phyloP scores from a whole-genome alignment of 2,888 invertebrate species.

The Cheilosia soror region DNA sequence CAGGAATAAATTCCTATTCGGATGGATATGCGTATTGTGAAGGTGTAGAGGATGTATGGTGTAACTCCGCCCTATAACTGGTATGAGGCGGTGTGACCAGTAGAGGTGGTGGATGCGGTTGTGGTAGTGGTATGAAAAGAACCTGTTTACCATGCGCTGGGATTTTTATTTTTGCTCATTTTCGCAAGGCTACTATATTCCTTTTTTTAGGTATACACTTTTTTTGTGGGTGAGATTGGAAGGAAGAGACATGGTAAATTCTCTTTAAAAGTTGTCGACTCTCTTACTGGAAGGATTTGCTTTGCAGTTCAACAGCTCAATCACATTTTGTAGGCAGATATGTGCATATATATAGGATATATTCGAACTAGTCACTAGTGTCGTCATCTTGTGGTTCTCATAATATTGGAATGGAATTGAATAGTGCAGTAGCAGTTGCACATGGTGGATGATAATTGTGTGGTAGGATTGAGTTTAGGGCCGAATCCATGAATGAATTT shows the following conservation, averaged over 20 bases:
- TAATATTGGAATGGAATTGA: slow-evolving; percentile 19
- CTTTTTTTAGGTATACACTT: slow-evolving; percentile 6
- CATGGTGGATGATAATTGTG: slow-evolving; percentile 10
- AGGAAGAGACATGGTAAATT: slow-evolving; percentile 36
- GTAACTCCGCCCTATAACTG: slow-evolving; percentile 69
- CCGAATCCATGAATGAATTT: slow-evolving; percentile 61
- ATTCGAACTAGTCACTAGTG: too few relatives aligned
- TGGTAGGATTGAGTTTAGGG: slow-evolving; percentile 16
- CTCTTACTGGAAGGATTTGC: slow-evolving; percentile 59
- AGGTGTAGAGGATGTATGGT: slow-evolving; percentile 21
- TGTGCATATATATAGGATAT: too few relatives aligned
- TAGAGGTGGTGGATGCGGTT: slow-evolving; percentile 40
- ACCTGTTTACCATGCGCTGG: slow-evolving; percentile 74
- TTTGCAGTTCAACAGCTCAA: background rate
- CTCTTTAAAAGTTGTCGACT: slow-evolving; percentile 32
- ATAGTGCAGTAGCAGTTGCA: slow-evolving; percentile 16
- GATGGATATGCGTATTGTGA: slow-evolving; percentile 4
- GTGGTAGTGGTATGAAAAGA: slow-evolving; percentile 55
- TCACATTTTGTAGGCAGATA: too few relatives aligned
- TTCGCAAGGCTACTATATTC: slow-evolving; percentile 19
- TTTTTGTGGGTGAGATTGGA: slow-evolving; percentile 14
- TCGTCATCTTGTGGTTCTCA: background rate
- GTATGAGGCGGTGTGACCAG: slow-evolving; percentile 46
- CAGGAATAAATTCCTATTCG: background rate
- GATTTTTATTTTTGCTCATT: slow-evolving; percentile 39